Percentiles rank a stretch among this genome's conserved stretches.
These are phyloP conservation scores for Trichomalopsis sarcophagae DNA, from an alignment of 1,140 invertebrate genomes.

Conservation along the genomic window DNA sequence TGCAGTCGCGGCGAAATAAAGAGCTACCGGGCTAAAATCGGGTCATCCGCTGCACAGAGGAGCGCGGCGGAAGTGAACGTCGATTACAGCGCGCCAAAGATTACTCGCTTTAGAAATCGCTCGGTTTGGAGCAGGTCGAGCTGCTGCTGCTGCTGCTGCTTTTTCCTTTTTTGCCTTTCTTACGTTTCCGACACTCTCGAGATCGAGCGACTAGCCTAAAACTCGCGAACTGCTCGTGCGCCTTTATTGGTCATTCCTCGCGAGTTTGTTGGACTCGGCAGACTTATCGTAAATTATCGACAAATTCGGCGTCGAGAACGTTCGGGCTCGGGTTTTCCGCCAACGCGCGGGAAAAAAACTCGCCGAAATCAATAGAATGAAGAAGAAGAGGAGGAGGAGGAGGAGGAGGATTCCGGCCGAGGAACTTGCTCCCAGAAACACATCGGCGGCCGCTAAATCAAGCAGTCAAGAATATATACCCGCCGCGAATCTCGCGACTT, in stretches of 20 bases:
- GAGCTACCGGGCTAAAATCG: conserved; percentile 35
- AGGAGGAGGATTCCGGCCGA: background rate
- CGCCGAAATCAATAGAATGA: too few relatives aligned
- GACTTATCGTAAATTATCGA: too few relatives aligned
- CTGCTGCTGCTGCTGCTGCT: background rate
- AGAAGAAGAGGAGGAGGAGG: too few relatives aligned
- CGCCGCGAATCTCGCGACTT: background rate
- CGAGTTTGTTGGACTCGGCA: background rate
- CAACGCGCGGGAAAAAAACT: too few relatives aligned
- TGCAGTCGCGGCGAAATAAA: conserved; percentile 12
- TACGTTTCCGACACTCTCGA: background rate
- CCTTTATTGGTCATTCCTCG: background rate
- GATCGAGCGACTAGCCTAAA: background rate
- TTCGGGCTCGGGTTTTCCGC: too few relatives aligned
- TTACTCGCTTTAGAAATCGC: conserved; percentile 40
- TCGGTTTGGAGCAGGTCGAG: conserved; percentile 5
- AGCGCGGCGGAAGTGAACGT: conserved; percentile 46
- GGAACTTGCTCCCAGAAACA: background rate
- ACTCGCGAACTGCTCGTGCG: background rate
- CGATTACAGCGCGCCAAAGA: conserved; percentile 41
- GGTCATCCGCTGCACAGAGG: conserved; percentile 32
- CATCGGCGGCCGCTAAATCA: conserved; percentile 29
- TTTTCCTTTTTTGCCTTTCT: conserved; percentile 1
- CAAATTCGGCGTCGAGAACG: too few relatives aligned
- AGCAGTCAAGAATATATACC: conserved; percentile 1